Evolutionary conservation across 2,888 invertebrate genomes (phyloP).

Genomic region (Aethes cnicana): DNA sequence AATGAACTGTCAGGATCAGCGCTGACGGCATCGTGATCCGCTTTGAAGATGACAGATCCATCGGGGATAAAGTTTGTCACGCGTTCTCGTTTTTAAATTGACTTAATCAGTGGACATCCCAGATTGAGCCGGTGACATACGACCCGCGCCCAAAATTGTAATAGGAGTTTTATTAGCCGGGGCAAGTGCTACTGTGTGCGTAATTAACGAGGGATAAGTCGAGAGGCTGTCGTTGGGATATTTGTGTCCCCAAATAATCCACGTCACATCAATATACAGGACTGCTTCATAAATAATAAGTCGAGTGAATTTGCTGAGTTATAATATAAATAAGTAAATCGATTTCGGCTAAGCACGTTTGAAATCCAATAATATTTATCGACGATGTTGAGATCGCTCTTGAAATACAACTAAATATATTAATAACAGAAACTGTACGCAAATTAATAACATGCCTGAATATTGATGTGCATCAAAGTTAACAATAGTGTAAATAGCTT

Average conservation of each 20-base stretch:
- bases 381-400: too few relatives aligned
- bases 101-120: conserved; percentile 29
- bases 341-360: neutral
- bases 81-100: conserved; percentile 31
- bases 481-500: conserved; percentile 36
- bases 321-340: neutral
- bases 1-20: conserved; percentile 38
- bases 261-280: neutral
- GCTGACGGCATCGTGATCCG: conserved; percentile 42
- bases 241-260: neutral
- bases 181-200: conserved; percentile 38
- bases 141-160: conserved; percentile 48
- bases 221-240: neutral
- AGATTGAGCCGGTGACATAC: conserved; percentile 63
- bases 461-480: conserved; percentile 31
- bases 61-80: conserved; percentile 43
- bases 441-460: conserved; percentile 26
- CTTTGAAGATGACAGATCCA: conserved; percentile 45
- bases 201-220: neutral
- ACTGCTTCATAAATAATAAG: neutral
- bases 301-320: neutral
- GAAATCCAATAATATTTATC: neutral
- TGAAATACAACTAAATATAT: conserved; percentile 12
- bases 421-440: conserved; percentile 17
- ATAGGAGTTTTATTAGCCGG: conserved; percentile 65